Percentiles rank a stretch among this genome's conserved stretches.
These are phyloP conservation scores for Acanthacorydalis orientalis DNA, from an alignment of 2,888 invertebrate genomes.

Conservation along the genomic window DNA sequence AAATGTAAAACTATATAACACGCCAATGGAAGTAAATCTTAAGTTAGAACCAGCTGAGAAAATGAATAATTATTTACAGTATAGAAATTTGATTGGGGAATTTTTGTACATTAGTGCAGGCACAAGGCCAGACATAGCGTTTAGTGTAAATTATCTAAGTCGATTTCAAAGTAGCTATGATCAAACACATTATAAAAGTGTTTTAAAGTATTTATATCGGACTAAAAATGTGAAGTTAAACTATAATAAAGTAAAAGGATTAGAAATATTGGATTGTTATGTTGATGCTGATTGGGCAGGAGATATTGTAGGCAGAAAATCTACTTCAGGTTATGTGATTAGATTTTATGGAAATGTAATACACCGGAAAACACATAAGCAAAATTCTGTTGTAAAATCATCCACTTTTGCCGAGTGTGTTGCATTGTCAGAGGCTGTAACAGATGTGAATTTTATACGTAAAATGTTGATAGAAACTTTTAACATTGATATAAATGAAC, in stretches of 20 bases:
- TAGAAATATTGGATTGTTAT: conserved; percentile 14
- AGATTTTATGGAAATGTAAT: conserved; percentile 17
- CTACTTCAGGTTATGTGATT: conserved; percentile 17
- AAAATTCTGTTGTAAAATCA: conserved; percentile 13
- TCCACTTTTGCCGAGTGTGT: conserved; percentile 13
- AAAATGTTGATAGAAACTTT: conserved; percentile 8
- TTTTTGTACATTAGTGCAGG: no score
- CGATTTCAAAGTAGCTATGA: conserved; percentile 19
- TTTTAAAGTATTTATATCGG: conserved; percentile 16
- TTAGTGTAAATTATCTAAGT: conserved; percentile 19
- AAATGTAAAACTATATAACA: conserved; percentile 13
- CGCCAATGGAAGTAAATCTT: conserved; percentile 17
- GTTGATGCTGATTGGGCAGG: conserved; percentile 21
- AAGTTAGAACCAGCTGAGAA: conserved; percentile 10
- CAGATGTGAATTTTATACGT: conserved; percentile 9
- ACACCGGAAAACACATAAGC: conserved; percentile 19
- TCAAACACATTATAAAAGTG: conserved; percentile 13
- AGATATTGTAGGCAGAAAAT: conserved; percentile 12
- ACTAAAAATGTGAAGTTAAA: conserved; percentile 14
- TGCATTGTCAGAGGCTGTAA: conserved; percentile 12
- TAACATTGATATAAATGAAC: conserved; percentile 8
- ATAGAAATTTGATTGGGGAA: no score
- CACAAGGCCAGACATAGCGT: no score
- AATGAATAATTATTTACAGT: conserved; percentile 14
- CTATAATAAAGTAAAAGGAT: conserved; percentile 10